Base-by-base conservation (phyloP, 1,140 invertebrate genomes). In the Lordiphosa clarofinis region DNA sequence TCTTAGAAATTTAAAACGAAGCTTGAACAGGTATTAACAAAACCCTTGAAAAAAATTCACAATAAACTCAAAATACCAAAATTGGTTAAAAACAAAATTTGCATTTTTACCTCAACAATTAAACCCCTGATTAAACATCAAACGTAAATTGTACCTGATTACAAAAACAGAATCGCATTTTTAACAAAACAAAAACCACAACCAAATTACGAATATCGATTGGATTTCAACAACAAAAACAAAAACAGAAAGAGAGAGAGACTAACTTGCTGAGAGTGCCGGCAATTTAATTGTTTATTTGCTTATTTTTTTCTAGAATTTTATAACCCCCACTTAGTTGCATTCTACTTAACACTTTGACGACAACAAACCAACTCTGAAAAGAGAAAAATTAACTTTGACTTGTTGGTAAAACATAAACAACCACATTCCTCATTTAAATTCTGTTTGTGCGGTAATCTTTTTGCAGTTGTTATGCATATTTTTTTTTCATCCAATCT, bases 201-300 rank as follows among this genome's bases (percentile, higher is more conserved):
- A 50, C 28, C 35, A 68, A 54, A 59, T 55, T 57, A 63, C 56
- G 40, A 70, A 70, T 66, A 76, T 76, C 55, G 21, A 24, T 24
- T 24, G 21, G 21, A 24, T 24, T 24, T 24, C 21, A 24, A 24
- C 21, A 5, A 5, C 4, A 24, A 24, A 19, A 19, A 19, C 19
- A 3, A 4, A 63, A 64, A 28, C 0, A 31, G 2, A 31, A 2
- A 31, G 2, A 31, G 28, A 31, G 54, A 62, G 75, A 67, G 46
- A 72, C 67, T 8, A 47, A 31, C 60, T 70, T 57, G 12, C n/a
- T 39, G 31, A 55, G 54, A 65, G 61, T 44, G 54, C 62, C 73
- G 67, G 57, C 33, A 42, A 58, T 65, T 58, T 68, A 54, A 49
- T 68, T 78, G 68, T 55, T 56, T 43, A 36, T 9, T 24, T 6